Percentiles rank a stretch among this genome's conserved stretches.
phyloP scores from a whole-genome alignment of 2,113 vertebrate genomes.

The Anhinga anhinga region DNA sequence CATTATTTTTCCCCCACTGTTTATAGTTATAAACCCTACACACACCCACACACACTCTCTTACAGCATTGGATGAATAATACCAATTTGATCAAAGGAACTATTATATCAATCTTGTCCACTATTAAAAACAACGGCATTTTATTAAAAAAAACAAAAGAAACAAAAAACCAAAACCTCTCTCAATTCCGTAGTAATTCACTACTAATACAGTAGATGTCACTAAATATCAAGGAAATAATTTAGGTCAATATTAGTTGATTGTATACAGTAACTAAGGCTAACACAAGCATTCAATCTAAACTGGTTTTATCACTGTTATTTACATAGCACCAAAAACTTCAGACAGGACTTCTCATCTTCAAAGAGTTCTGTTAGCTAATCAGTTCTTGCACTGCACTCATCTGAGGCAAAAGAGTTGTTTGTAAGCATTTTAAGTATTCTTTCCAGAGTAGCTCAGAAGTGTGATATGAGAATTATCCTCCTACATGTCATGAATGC shows the following conservation, averaged over 20 bases:
- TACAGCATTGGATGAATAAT: background rate
- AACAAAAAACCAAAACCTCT: background rate
- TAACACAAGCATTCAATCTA: background rate
- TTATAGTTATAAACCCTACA: background rate
- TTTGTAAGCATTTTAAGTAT: background rate
- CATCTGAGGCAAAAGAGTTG: background rate
- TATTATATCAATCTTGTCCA: background rate
- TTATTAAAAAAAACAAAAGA: background rate
- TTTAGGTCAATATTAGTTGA: background rate
- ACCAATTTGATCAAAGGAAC: background rate
- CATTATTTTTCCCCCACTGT: background rate
- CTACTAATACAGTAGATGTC: constrained; percentile 73
- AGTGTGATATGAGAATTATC: background rate
- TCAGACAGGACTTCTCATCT: background rate
- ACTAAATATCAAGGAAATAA: constrained; percentile 61
- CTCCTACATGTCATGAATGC: background rate
- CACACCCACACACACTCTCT: background rate
- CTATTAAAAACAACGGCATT: background rate
- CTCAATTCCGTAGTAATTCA: constrained; percentile 37
- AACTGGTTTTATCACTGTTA: background rate
- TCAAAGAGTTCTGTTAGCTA: background rate
- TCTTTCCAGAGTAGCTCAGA: background rate
- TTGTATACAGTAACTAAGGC: background rate
- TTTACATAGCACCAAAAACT: background rate
- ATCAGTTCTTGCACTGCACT: background rate